Percentiles rank a stretch among this genome's conserved stretches.
These are phyloP conservation scores for Riparia riparia DNA, from an alignment of 2,113 vertebrate species.

Conservation along the genomic window DNA sequence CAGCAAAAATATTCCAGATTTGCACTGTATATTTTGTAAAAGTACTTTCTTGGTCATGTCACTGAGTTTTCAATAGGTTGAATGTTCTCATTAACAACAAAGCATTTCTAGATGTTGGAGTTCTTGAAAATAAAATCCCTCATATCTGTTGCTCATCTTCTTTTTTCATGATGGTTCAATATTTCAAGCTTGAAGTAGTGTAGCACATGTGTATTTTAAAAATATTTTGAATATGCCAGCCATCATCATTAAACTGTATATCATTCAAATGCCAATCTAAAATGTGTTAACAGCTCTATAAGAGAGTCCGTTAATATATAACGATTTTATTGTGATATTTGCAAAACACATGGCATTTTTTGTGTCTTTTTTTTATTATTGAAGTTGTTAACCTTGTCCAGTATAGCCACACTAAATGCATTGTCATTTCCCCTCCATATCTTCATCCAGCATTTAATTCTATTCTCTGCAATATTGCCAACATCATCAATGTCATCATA, in stretches of 20 bases:
- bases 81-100: background rate
- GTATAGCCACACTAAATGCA: background rate
- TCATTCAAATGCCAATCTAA: background rate
- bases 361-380: background rate
- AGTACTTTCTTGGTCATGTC: background rate
- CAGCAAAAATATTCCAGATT: background rate
- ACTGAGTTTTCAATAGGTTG: background rate
- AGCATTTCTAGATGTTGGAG: background rate
- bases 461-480: slow-evolving; percentile 4
- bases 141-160: background rate
- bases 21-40: background rate
- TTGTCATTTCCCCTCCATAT: background rate
- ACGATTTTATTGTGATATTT: background rate
- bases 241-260: background rate
- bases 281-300: background rate
- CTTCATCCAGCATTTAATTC: background rate
- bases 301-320: background rate
- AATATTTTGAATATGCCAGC: background rate
- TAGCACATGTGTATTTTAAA: background rate
- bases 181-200: background rate
- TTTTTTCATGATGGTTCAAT: background rate
- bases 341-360: background rate
- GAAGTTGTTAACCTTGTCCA: background rate
- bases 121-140: background rate
- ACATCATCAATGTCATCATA: background rate